Base-by-base conservation (phyloP, 2,888 invertebrate genomes). In the Harpalus rubripes region DNA sequence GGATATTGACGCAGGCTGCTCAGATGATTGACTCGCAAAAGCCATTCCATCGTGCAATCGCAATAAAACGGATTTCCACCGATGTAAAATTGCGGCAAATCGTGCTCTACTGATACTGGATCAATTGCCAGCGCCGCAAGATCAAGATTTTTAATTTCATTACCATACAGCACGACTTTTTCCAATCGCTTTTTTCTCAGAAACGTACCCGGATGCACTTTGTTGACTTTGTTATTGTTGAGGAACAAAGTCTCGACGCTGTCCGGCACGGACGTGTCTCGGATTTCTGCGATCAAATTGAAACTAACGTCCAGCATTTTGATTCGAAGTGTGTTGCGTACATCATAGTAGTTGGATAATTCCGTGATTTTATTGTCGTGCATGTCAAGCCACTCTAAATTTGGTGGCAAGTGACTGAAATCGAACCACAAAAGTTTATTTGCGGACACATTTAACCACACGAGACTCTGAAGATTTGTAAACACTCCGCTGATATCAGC, bases 1-100 rank as follows among this genome's bases (percentile, higher is more conserved):
- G 96, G 96, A 90, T 96, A 95, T 89, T 95, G 95, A 84, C 95
- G 92, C 86, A 94, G 92, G 88, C 94, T 94, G 88, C 94, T 94
- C 90, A 95, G 92, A 92, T 95, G 95, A 92, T 96, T 96, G 90
- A 96, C 95, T 90, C 95, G 92, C 88, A 95, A 94, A 88, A 97
- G 90, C 96, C 97, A 97, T 91, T 96, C 96, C 96, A 97, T 96
- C 88, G 95, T 95, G 91, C 97, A 97, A 91, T 96, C 96, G 91
- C 97, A 97, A 88, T 94, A 93, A 90, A 97, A 95, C 86, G 96
- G 96, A 92, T 97, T 97, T 88, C 94, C 94, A 76, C 96, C 95
- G 87, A 97, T 94, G 90, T 95, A 96, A 91, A 97, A 96, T 90
- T 95, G 94, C 15, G 96, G 96, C 87, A 96, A 91, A 89, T 95